Evolutionary conservation across 2,888 invertebrate species (phyloP).

Genomic region (Notodonta ziczac): DNA sequence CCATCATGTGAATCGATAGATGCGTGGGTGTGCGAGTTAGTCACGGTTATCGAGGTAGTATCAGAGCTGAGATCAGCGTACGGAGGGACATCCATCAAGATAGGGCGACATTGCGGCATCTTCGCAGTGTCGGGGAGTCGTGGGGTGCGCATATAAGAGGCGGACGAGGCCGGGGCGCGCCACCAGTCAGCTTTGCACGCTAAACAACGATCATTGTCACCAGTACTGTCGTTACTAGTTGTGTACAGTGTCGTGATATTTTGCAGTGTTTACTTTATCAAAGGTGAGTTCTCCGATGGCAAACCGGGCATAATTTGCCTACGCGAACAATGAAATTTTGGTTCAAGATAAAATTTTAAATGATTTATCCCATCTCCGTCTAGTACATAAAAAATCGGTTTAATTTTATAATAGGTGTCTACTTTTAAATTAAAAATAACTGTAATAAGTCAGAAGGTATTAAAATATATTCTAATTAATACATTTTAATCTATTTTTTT

Average conservation of each 20-base stretch:
- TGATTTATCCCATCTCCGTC: too few species aligned
- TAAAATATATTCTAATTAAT: too few species aligned
- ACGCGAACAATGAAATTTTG: too few species aligned
- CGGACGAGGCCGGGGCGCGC: conserved; percentile 62
- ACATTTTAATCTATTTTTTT: neutral
- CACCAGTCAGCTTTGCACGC: conserved; percentile 67
- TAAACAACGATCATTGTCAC: conserved; percentile 61
- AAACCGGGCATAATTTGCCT: neutral
- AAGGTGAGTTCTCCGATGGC: conserved; percentile 57
- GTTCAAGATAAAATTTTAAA: too few species aligned
- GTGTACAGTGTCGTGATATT: conserved; percentile 66
- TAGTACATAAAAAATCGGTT: too few species aligned
- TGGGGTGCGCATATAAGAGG: conserved; percentile 74
- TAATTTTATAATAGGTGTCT: too few species aligned
- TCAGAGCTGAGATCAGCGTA: conserved; percentile 45
- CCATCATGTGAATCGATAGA: conserved; percentile 26
- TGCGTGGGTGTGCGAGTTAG: conserved; percentile 46
- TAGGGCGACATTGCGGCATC: conserved; percentile 74
- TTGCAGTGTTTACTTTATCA: conserved; percentile 48
- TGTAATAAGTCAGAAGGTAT: too few species aligned
- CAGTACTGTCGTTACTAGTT: conserved; percentile 50
- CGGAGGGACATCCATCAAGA: conserved; percentile 59
- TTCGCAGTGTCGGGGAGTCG: conserved; percentile 52
- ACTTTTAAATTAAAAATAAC: too few species aligned
- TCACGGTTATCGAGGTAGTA: conserved; percentile 52